These are phyloP conservation scores for Mamestra configurata DNA, from an alignment of 1,140 invertebrate species.

Conservation along the genomic window DNA sequence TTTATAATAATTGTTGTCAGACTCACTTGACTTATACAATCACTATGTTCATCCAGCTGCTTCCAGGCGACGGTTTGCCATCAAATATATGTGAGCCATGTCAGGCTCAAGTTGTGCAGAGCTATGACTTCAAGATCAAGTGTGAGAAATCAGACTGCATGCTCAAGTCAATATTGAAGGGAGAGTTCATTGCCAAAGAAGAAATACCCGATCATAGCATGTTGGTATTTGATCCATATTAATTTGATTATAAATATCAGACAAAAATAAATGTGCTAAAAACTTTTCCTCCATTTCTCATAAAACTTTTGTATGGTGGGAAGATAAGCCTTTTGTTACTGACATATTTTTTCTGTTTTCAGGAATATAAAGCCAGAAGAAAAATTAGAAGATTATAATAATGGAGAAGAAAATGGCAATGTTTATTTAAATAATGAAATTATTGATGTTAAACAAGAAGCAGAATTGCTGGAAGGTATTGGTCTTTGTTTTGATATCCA, in stretches of 20 bases:
- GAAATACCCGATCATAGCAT: constrained; percentile 19
- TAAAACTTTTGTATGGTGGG: too few relatives aligned
- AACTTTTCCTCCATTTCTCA: too few relatives aligned
- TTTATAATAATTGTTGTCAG: too few relatives aligned
- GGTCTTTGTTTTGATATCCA: too few relatives aligned
- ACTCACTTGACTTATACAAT: neutral
- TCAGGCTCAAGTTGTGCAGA: constrained; percentile 62
- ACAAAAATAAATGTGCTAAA: too few relatives aligned
- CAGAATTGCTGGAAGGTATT: constrained; percentile 29
- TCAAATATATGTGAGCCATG: constrained; percentile 69
- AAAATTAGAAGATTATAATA: neutral
- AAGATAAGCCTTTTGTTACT: too few relatives aligned
- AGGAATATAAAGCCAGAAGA: constrained; percentile 2
- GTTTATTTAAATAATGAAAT: constrained; percentile 4
- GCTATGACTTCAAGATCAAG: constrained; percentile 70
- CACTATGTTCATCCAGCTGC: constrained; percentile 53
- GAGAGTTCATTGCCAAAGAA: constrained; percentile 50
- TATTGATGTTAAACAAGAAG: constrained; percentile 27
- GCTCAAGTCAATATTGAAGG: constrained; percentile 63
- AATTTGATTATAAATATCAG: too few relatives aligned
- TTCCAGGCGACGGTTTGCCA: constrained; percentile 60
- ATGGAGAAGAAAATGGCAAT: neutral
- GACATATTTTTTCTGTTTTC: neutral
- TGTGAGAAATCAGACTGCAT: constrained; percentile 68
- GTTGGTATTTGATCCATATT: constrained; percentile 29